phyloP scores from a whole-genome alignment of 2,797 vertebrate genomes.

The Gallirallus australis region DNA sequence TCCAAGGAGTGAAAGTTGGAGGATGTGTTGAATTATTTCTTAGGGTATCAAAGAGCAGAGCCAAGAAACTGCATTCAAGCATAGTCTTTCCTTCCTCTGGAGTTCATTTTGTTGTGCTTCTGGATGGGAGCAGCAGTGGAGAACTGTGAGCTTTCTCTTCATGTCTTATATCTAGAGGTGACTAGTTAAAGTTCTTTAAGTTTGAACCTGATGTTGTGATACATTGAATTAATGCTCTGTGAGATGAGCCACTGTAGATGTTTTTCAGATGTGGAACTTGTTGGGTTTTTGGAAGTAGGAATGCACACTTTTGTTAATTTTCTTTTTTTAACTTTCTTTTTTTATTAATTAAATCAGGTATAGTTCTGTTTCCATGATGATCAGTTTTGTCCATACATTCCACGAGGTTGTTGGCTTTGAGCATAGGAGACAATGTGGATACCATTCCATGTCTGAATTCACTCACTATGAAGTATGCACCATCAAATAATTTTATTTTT shows the following conservation, averaged over 20 bases:
- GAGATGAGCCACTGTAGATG: not conserved
- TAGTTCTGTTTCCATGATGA: not conserved
- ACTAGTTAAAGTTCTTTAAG: not conserved
- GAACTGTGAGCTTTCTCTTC: not conserved
- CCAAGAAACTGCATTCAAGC: fast-evolving
- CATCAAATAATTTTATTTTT: not conserved
- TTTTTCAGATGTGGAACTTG: not conserved
- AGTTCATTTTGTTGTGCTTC: not conserved
- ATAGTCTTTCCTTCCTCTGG: fast-evolving
- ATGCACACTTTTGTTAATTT: not conserved
- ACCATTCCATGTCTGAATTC: too few relatives aligned
- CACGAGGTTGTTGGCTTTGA: not conserved
- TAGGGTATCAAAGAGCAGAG: not conserved
- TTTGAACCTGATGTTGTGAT: not conserved
- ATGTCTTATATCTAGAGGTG: not conserved
- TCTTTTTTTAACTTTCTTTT: not conserved
- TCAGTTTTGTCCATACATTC: not conserved
- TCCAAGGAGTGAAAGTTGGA: not conserved
- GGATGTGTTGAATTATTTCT: not conserved
- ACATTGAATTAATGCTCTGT: not conserved
- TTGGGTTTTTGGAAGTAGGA: not conserved
- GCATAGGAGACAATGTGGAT: not conserved
- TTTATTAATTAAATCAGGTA: not conserved
- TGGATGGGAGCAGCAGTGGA: not conserved
- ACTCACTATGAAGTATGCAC: too few relatives aligned